Evolutionary conservation across 1,140 invertebrate species (phyloP).

Genomic region (Polypedilum pembai): DNA sequence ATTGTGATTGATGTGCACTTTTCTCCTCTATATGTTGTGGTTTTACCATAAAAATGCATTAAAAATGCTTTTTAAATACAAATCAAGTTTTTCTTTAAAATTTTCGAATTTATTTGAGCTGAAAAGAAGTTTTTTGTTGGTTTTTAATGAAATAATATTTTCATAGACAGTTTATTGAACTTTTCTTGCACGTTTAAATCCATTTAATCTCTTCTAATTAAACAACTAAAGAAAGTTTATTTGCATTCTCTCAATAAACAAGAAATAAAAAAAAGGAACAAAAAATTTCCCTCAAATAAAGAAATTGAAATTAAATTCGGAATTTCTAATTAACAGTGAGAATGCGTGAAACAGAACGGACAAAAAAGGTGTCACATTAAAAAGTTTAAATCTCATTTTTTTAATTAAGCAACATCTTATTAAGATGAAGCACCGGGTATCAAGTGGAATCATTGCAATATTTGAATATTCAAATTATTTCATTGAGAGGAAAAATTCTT

Average conservation of each 20-base stretch:
- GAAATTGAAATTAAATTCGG: neutral
- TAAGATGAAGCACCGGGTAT: constrained; percentile 2
- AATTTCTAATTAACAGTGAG: constrained; percentile 6
- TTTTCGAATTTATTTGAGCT: constrained; percentile 14
- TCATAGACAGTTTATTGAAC: neutral
- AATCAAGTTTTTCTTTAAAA: neutral
- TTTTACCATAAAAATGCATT: constrained; percentile 22
- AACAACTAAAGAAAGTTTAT: neutral
- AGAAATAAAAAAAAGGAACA: neutral
- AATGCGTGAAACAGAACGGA: neutral
- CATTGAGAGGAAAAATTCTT: neutral
- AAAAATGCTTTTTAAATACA: constrained; percentile 3
- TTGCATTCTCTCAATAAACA: neutral
- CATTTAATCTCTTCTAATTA: neutral
- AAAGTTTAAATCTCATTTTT: constrained; percentile 25
- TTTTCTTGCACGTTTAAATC: neutral
- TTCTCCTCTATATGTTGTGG: neutral
- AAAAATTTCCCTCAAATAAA: neutral
- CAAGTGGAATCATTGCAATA: constrained; percentile 9
- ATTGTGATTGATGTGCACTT: constrained; percentile 17
- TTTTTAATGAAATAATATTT: too few species aligned
- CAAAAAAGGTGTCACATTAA: neutral
- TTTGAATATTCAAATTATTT: constrained; percentile 27
- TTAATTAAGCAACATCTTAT: constrained; percentile 23
- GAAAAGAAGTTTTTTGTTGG: constrained; percentile 3